Evolutionary conservation across 2,797 vertebrate species (phyloP), one percentile per base, ranked within the genome.

Genomic region (Leucoraja ocellata): DNA sequence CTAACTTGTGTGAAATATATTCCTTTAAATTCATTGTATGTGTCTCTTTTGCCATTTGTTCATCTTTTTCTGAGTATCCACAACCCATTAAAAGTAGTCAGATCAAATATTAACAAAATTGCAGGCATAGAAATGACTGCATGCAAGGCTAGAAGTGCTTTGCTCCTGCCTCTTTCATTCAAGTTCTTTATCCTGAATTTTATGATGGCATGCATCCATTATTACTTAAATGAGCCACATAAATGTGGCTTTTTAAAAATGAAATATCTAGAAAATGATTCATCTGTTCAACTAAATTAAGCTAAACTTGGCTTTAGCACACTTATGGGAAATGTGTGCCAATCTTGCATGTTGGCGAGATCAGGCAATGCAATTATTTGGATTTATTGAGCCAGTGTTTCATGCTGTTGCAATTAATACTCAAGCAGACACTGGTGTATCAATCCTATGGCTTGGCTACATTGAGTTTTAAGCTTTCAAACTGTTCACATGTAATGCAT

Each of bases 351-450:
- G 90, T 76, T 92, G 71, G 39, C 36, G 14, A 4, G 23, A 92
- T 39, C 90, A 92, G 65, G n/a, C 68, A 54, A 7, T 92, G 90
- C 46, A 92, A 92, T 92, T 91, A 74, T 54, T 46, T 73, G 36
- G 90, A 92, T 92, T 92, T 92, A 92, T 92, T 92, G 23, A 58
- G 90, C 90, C 73, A 65, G 36, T 92, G 73, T 92, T 71, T 92
- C 71, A 92, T 71, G 46, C 36, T 28, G 39, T 92, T 92, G 71
- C 46, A 92, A 92, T 92, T 92, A 92, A 76, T 92, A 92, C 90
- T 92, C 25, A 46, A 92, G 32, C 68, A 76, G 36, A 23, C 39
- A 14, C 39, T 16, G 28, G 71, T 5, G 25, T 91, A 74, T 74
- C 39, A 74, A 39, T 91, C 25, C 6, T 58, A 74, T n/a, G 25